Evolutionary conservation across 2,113 vertebrate species (phyloP).

Genomic region (Erythrocercus mccallii): DNA sequence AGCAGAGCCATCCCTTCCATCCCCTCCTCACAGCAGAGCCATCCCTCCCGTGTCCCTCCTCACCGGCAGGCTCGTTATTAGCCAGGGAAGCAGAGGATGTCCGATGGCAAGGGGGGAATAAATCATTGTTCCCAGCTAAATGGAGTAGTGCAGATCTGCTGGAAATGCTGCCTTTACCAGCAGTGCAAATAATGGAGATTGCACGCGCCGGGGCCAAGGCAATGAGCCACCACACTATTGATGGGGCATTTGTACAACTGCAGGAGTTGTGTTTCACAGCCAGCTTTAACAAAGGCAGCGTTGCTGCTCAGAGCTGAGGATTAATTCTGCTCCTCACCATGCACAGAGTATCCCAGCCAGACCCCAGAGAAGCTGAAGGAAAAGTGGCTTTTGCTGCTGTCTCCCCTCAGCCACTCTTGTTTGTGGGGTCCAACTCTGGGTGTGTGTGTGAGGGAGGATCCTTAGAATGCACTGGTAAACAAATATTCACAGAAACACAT

Average conservation of each 20-base stretch:
- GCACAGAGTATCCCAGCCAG: slow-evolving; percentile 19
- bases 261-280: slow-evolving; percentile 58
- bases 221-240: slow-evolving; percentile 71
- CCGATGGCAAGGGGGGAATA: slow-evolving; percentile 66
- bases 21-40: neutral
- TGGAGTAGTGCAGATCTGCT: slow-evolving; percentile 70
- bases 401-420: neutral
- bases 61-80: slow-evolving; percentile 54
- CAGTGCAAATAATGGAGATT: slow-evolving; percentile 77
- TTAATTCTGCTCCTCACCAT: slow-evolving; percentile 39
- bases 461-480: rapidly evolving
- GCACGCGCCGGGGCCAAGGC: slow-evolving; percentile 70
- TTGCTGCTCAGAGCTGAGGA: slow-evolving; percentile 47
- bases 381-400: neutral
- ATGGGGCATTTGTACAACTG: slow-evolving; percentile 69
- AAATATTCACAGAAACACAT: neutral
- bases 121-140: slow-evolving; percentile 76
- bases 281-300: slow-evolving; percentile 61
- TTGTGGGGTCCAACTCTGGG: neutral
- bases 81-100: slow-evolving; percentile 68
- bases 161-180: slow-evolving; percentile 68
- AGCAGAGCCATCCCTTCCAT: neutral
- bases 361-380: neutral
- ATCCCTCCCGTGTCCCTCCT: neutral
- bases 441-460: neutral